Percentiles rank a stretch among this genome's conserved stretches.
Evolutionary conservation across 2,113 vertebrate species (phyloP).

Genomic region (Platycercus adscitus): DNA sequence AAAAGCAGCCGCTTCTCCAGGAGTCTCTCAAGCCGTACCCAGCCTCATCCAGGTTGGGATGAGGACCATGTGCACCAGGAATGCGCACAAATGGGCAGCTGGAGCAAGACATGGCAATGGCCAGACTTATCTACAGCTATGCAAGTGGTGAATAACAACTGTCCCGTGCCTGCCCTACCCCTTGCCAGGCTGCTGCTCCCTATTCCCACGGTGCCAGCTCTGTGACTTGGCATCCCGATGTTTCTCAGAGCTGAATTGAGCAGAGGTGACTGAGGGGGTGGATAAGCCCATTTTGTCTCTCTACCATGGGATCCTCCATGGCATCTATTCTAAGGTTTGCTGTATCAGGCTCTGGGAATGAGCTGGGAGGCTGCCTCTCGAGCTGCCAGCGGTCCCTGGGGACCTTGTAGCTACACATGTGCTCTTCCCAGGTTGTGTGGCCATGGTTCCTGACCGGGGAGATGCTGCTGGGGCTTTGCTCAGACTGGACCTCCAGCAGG

Average conservation of each 20-base stretch:
- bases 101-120: not conserved
- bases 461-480: not conserved
- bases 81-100: not conserved
- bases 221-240: not conserved
- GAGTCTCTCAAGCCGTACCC: not conserved
- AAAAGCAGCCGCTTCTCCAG: not conserved
- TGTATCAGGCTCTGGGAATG: constrained; percentile 37
- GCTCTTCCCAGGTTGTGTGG: not conserved
- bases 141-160: not conserved
- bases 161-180: not conserved
- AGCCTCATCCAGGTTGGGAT: not conserved
- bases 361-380: not conserved
- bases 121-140: not conserved
- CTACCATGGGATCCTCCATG: not conserved
- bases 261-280: constrained; percentile 8
- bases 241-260: constrained; percentile 19
- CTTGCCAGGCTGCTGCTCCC: not conserved
- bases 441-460: accelerated
- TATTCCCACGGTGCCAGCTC: constrained; percentile 1
- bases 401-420: not conserved
- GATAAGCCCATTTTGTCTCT: not conserved
- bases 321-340: constrained; percentile 50
- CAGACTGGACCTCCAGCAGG: not conserved
- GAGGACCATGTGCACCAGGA: not conserved
- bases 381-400: not conserved